Base-by-base conservation (phyloP, 2,113 vertebrate genomes). In the Nycticryphes semicollaris region DNA sequence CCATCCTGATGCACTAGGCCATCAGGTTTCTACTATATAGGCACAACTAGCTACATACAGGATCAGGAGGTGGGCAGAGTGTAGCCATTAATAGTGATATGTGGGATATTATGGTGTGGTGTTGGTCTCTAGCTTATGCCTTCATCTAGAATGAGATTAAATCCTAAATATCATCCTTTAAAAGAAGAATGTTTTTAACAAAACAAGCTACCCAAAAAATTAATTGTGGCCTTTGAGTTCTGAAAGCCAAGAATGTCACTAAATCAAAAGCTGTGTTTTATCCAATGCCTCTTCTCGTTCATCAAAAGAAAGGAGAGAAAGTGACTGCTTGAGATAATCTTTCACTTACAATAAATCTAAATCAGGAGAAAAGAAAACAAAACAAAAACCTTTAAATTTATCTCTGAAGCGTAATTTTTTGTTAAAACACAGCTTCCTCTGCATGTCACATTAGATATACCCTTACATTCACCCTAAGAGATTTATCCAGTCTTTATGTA, bases 261-360 rank as follows among this genome's bases (percentile, higher is more conserved):
- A 87, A 85, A 84, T 73, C 48, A 39, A 64, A 94, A 94, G 35
- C 41, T 88, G 84, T 70, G 14, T n/a, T 84, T 94, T 51, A 83
- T 35, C 31, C 30, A 63, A 17, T 67, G 54, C 12, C 54, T 90
- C 30, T 83, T 85, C 72, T 74, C 10, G 0, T 80, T 77, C 54
- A 74, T 62, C 63, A 77, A 76, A 87, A 79, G 35, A 84, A 81
- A 74, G 25, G 4, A 76, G 21, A 93, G 30, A 76, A 89, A 64
- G 41, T 39, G 88, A 88, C 31, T 62, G n/a, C 60, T 62, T 89
- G 51, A 77, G 62, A 92, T 76, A 91, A 91, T 81, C 57, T 93
- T 95, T 95, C 85, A 94, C 47, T 81, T 94, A 50, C 9, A 96
- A 94, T 83, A 96, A 93, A 90, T 80, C 39, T 75, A 84, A 74